A percentile compares a stretch with the other conserved stretches of the same genome.
Evolutionary conservation across 2,113 vertebrate species (phyloP).

Genomic region (Chrysemys picta): DNA sequence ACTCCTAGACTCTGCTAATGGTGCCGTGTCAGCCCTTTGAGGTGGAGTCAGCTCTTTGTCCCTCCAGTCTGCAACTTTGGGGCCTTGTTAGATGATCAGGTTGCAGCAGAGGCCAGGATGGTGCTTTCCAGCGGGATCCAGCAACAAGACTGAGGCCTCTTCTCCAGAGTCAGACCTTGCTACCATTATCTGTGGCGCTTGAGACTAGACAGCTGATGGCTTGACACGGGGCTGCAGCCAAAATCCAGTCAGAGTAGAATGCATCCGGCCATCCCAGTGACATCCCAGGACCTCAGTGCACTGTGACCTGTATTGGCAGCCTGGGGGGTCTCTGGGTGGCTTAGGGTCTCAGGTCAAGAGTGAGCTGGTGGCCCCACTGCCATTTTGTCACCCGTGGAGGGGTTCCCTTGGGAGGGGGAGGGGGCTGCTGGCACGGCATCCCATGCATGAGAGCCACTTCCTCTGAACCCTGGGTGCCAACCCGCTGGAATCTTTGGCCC

Average conservation of each 20-base stretch:
- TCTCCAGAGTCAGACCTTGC: background rate
- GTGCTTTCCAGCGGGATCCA: background rate
- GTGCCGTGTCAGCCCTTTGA: too few species aligned
- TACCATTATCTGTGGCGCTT: background rate
- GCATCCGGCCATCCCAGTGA: background rate
- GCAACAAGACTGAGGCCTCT: background rate
- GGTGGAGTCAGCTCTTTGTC: background rate
- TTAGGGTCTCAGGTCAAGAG: too few species aligned
- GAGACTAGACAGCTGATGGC: background rate
- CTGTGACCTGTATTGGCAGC: background rate
- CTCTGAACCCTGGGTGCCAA: background rate
- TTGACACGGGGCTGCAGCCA: background rate
- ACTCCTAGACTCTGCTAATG: too few species aligned
- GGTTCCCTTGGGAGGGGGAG: background rate
- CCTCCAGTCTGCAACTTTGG: background rate
- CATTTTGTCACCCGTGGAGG: background rate
- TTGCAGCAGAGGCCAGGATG: background rate
- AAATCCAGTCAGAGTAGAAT: background rate
- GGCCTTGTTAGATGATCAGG: background rate
- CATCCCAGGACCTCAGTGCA: background rate
- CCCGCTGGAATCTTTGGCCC: background rate
- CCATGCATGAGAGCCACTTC: too few species aligned
- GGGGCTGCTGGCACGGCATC: too few species aligned
- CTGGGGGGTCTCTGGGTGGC: background rate
- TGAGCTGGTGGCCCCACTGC: background rate